phyloP scores from a whole-genome alignment of 2,797 vertebrate genomes.

The Betta splendens region DNA sequence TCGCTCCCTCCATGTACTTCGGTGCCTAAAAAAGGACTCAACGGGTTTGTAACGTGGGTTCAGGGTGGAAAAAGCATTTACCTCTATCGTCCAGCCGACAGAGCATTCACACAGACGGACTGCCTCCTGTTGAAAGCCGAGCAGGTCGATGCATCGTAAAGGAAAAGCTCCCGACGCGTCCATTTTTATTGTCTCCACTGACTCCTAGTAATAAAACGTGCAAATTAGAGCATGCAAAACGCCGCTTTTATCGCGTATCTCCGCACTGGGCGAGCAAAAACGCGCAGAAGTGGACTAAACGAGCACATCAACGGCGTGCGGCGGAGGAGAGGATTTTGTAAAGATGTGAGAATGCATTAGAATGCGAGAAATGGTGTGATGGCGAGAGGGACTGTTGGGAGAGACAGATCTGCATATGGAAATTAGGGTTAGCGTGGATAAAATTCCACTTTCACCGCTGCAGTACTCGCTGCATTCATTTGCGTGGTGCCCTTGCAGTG shows the following conservation, averaged over 20 bases:
- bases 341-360: constrained; percentile 80
- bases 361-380: constrained; percentile 87
- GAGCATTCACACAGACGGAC: constrained; percentile 44
- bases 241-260: constrained; percentile 28
- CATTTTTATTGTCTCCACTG: constrained; percentile 58
- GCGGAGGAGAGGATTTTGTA: constrained; percentile 65
- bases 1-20: constrained; percentile 41
- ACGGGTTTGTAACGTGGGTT: constrained; percentile 40
- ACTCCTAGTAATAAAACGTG: constrained; percentile 57
- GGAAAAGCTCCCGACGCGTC: constrained; percentile 53
- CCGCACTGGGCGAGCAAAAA: constrained; percentile 39
- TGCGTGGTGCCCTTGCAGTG: constrained; percentile 58
- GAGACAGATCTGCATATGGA: constrained; percentile 98
- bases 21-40: constrained; percentile 34
- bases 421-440: constrained; percentile 91
- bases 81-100: constrained; percentile 64
- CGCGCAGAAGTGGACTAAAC: constrained; percentile 55
- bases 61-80: constrained; percentile 53
- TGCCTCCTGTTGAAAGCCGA: constrained; percentile 49
- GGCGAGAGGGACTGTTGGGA: constrained; percentile 86
- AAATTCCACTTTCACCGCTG: constrained; percentile 88
- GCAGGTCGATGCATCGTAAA: constrained; percentile 36
- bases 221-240: constrained; percentile 56
- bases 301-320: constrained; percentile 63
- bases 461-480: constrained; percentile 84